A percentile compares a stretch with the other conserved stretches of the same genome.
Evolutionary conservation across 2,797 vertebrate species (phyloP).

Genomic region (Amblyraja radiata): DNA sequence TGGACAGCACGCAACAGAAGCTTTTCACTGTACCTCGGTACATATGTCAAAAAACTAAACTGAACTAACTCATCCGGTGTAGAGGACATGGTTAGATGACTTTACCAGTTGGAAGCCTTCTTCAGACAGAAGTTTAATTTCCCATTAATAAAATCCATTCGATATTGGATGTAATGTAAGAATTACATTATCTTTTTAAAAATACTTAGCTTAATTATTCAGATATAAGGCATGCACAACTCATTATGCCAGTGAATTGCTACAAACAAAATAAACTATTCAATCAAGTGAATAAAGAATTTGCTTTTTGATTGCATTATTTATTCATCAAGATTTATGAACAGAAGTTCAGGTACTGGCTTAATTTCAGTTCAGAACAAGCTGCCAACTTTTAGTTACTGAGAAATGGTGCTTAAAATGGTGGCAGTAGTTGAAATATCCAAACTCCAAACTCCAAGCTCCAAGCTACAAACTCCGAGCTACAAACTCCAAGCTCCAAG

Average conservation of each 20-base stretch:
- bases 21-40: too few species aligned
- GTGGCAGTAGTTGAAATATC: neutral
- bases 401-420: neutral
- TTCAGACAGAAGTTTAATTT: too few species aligned
- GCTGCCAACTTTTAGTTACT: neutral
- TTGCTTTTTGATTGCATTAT: slow-evolving; percentile 2
- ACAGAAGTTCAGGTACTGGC: neutral
- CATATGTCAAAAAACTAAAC: too few species aligned
- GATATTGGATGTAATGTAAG: neutral
- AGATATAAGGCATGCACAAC: neutral
- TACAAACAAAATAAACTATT: neutral
- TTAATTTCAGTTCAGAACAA: neutral
- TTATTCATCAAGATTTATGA: neutral
- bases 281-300: neutral
- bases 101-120: too few species aligned
- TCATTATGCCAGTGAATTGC: neutral
- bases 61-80: too few species aligned
- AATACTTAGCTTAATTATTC: neutral
- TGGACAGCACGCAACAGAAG: too few species aligned
- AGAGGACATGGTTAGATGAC: too few species aligned
- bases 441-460: too few species aligned
- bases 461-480: too few species aligned
- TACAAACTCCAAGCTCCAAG: too few species aligned
- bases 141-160: neutral
- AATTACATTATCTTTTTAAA: neutral